Evolutionary conservation across 2,888 invertebrate genomes (phyloP), one percentile per base, ranked within the genome.

Genomic region (Cosmorhoe ocellata): DNA sequence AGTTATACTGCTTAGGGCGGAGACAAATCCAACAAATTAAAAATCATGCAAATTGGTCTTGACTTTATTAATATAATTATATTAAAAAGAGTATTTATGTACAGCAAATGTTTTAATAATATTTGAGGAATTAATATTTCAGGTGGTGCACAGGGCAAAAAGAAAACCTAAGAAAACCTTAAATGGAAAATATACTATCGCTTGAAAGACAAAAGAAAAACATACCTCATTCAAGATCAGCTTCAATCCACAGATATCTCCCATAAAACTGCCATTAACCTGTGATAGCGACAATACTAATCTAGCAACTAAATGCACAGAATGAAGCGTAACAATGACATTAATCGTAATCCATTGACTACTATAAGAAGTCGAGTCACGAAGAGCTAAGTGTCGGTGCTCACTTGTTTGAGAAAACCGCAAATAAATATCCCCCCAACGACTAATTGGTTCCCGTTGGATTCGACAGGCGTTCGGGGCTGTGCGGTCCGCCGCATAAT

Each of bases 391-490:
- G 79, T 77, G 79, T 78, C 71, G 77, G 69, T 66, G 73, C 69
- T 73, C 78, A 74, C 79, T 82, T 83, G 79, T 83, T 83, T 76
- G 78, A 79, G 80, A 74, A 75, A 78, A 81, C 85, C 83, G 82
- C 87, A 85, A 85, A 88, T 88, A 89, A 88, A 88, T 88, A 88
- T 86, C 80, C 81, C n/a, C 72, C 72, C 72, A 74, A 74, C 78
- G 84, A 88, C 88, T 88, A 89, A 89, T 89, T 87, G 86, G 87
- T 84, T 82, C 81, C 82, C 81, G 83, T 79, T 81, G 83, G 84
- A 81, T 79, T 83, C 82, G 84, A 84, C 85, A 81, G 81, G 72
- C 79, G 79, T 77, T 77, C 81, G 79, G 38, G 77, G 65, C 71
- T 66, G 69, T 74, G 81, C 74, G 85, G 84, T 73, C 74, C 67